Percentiles rank a stretch among this genome's conserved stretches.
phyloP scores from a whole-genome alignment of 2,797 vertebrate species.

The Odontamblyopus lacepedii region DNA sequence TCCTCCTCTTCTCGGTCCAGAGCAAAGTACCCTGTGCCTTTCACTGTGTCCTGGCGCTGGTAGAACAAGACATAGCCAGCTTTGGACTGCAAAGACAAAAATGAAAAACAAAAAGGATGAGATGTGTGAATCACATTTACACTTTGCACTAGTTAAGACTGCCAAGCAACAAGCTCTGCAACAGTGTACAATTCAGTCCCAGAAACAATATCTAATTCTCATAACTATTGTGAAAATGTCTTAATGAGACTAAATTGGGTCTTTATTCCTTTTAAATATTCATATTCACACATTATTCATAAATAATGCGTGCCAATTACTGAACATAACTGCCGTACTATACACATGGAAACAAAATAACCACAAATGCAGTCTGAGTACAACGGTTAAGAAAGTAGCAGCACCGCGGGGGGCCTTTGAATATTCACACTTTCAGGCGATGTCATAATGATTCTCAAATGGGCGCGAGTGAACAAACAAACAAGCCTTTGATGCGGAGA shows the following conservation, averaged over 20 bases:
- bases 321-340: not conserved
- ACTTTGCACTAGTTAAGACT: not conserved
- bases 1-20: conserved; percentile 87
- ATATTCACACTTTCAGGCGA: conserved; percentile 12
- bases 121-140: not conserved
- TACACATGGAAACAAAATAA: conserved; percentile 2
- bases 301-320: conserved; percentile 6
- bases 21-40: conserved; percentile 94
- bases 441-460: conserved; percentile 16
- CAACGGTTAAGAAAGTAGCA: not conserved
- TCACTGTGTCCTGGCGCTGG: conserved; percentile 95
- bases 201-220: not conserved
- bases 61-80: conserved; percentile 98
- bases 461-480: conserved; percentile 16
- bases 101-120: conserved; percentile 1
- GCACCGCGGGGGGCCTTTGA: conserved; percentile 4
- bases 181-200: not conserved
- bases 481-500: conserved; percentile 7
- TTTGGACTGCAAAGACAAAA: conserved; percentile 85
- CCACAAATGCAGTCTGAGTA: not conserved
- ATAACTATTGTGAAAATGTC: not conserved
- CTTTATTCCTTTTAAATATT: not conserved
- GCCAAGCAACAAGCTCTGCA: not conserved
- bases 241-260: conserved; percentile 8
- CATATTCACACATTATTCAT: not conserved